Base-by-base conservation (phyloP, 2,888 invertebrate genomes). In the Sphinx pinastri region DNA sequence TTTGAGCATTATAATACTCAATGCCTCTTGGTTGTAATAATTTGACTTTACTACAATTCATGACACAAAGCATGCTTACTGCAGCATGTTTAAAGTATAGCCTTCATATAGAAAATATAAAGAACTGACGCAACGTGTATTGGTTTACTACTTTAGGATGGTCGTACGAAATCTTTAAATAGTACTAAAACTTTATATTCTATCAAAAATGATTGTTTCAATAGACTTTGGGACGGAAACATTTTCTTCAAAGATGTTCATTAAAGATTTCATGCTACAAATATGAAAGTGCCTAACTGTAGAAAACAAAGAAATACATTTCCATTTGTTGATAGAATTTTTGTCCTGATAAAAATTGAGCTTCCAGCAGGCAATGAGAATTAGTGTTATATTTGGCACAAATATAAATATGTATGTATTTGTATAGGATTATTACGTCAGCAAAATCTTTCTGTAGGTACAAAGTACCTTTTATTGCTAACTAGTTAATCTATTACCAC, bases 191-290 rank as follows among this genome's bases (percentile, higher is more conserved):
- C 76, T 84, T 79, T 84, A 84, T 77, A 81, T 80, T 76, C 82
- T 83, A 82, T 87, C 84, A 87, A 85, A 89, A 88, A 84, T 85
- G 84, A 80, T 83, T 63, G 60, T 84, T 87, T 89, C 93, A 92
- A 91, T 92, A 55, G 93, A 93, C 92, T 80, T 91, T 85, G 91
- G 93, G 93, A 93, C 93, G 93, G 93, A 93, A 89, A 91, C 88
- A 90, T 91, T 92, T 88, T 84, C 85, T 86, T 87, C 14, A 19
- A 47, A 69, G 19, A n/a, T 54, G 49, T 31, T 52, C 13, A 59
- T 54, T 52, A 13, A 60, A 63, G 10, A 54, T 19, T 49, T 13
- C 14, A 60, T 45, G 16, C 13, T 69, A 47, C 19, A 45, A 60
- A 45, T 59, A 60, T 60, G 5, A 59, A 13, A 13, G 6, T 19